Percentiles rank a stretch among this genome's conserved stretches.
Conservation (phyloP, 2,888 invertebrate species). For the Apoderus coryli region DNA sequence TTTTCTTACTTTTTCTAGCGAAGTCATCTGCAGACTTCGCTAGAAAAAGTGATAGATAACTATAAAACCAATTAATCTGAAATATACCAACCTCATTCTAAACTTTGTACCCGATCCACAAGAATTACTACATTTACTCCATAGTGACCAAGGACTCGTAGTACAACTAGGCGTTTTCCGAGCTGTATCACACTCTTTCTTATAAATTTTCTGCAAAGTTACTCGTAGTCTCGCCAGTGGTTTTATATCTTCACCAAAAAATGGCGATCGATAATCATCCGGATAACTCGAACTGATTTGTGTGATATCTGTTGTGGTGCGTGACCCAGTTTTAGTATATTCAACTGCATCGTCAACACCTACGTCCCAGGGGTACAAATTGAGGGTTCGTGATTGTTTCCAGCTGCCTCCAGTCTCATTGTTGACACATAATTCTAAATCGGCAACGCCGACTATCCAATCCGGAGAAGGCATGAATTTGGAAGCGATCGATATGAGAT, state of each 20-base stretch:
- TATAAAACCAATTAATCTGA: background rate
- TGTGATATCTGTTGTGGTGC: constrained; percentile 57
- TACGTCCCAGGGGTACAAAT: constrained; percentile 86
- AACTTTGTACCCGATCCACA: constrained; percentile 34
- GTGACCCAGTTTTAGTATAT: constrained; percentile 46
- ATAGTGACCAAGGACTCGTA: constrained; percentile 17
- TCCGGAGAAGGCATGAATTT: constrained; percentile 94
- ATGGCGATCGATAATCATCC: constrained; percentile 74
- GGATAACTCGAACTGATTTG: constrained; percentile 74
- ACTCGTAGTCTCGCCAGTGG: constrained; percentile 75
- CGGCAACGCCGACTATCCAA: constrained; percentile 88
- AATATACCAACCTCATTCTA: constrained; percentile 11
- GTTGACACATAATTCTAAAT: constrained; percentile 68
- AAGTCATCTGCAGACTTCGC: constrained; percentile 3
- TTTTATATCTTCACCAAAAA: constrained; percentile 70
- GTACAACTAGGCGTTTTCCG: constrained; percentile 14
- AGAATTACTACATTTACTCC: constrained; percentile 32
- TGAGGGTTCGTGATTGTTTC: constrained; percentile 61
- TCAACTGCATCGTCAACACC: constrained; percentile 82
- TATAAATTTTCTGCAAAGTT: constrained; percentile 59
- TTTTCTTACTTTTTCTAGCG: too few relatives aligned
- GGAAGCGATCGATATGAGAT: constrained; percentile 80
- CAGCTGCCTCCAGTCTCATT: constrained; percentile 92
- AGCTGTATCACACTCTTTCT: constrained; percentile 60
- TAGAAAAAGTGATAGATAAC: background rate